These are phyloP conservation scores for Drosophila teissieri DNA, from an alignment of 1,140 invertebrate genomes.

Conservation along the genomic window DNA sequence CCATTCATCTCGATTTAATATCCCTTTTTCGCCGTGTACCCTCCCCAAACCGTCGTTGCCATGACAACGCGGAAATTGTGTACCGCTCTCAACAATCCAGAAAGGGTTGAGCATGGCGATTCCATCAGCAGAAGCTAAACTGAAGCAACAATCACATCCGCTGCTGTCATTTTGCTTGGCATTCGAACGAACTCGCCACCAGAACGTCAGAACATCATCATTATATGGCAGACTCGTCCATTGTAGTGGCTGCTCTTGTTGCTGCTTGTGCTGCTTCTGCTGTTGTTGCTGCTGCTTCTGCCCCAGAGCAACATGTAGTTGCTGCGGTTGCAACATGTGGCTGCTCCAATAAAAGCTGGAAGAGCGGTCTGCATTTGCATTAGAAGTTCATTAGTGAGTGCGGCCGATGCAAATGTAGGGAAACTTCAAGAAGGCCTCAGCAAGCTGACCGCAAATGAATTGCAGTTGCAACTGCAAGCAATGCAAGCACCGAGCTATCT, in stretches of 20 bases:
- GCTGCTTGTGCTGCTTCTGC: conserved; percentile 15
- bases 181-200: conserved; percentile 54
- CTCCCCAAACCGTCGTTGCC: conserved; percentile 36
- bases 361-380: conserved; percentile 67
- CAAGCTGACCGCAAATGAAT: conserved; percentile 60
- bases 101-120: conserved; percentile 60
- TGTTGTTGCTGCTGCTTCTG: conserved; percentile 26
- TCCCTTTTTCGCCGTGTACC: not conserved
- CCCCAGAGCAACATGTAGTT: conserved; percentile 41
- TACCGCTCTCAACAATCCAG: conserved; percentile 51
- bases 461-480: conserved; percentile 22
- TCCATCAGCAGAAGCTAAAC: conserved; percentile 38
- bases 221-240: conserved; percentile 55
- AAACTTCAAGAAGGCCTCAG: conserved; percentile 5
- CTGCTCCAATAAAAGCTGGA: conserved; percentile 48
- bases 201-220: conserved; percentile 77
- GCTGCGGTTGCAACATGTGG: conserved; percentile 28
- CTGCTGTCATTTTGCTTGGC: conserved; percentile 56
- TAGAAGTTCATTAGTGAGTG: conserved; percentile 77
- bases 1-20: not conserved
- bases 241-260: conserved; percentile 36
- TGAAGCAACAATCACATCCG: conserved; percentile 63
- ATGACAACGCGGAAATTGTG: conserved; percentile 79
- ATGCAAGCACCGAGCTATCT: not conserved
- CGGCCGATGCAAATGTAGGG: conserved; percentile 25